Percentiles rank a stretch among this genome's conserved stretches.
These are phyloP conservation scores for Carcharodon carcharias DNA, from an alignment of 2,797 vertebrate genomes.

Conservation along the genomic window DNA sequence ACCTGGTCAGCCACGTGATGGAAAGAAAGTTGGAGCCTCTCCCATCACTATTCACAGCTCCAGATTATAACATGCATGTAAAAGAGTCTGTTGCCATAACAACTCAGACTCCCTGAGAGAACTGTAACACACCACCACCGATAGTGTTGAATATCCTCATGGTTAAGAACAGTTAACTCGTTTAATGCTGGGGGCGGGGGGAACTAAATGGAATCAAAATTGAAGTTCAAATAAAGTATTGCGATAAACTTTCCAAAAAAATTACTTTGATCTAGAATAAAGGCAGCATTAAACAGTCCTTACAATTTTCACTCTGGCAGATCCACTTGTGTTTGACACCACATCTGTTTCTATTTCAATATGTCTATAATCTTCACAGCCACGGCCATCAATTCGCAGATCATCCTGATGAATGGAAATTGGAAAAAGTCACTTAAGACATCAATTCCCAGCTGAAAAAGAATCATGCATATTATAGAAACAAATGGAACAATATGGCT, in stretches of 20 bases:
- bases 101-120: too few relatives aligned
- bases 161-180: neutral
- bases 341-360: constrained; percentile 90
- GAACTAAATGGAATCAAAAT: neutral
- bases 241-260: too few relatives aligned
- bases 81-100: too few relatives aligned
- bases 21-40: too few relatives aligned
- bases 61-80: too few relatives aligned
- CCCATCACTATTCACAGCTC: too few relatives aligned
- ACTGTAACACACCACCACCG: too few relatives aligned
- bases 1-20: too few relatives aligned
- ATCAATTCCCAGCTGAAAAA: neutral
- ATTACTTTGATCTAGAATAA: neutral
- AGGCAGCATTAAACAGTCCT: constrained; percentile 39
- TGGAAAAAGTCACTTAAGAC: neutral
- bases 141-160: neutral
- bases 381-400: constrained; percentile 80
- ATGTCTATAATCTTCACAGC: constrained; percentile 92
- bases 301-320: constrained; percentile 87
- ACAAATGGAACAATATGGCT: neutral
- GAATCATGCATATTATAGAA: neutral
- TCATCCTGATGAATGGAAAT: constrained; percentile 69
- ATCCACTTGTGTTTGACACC: constrained; percentile 93
- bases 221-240: neutral
- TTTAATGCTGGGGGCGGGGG: too few relatives aligned